phyloP scores from a whole-genome alignment of 1,140 invertebrate genomes.

The Euura lappo region DNA sequence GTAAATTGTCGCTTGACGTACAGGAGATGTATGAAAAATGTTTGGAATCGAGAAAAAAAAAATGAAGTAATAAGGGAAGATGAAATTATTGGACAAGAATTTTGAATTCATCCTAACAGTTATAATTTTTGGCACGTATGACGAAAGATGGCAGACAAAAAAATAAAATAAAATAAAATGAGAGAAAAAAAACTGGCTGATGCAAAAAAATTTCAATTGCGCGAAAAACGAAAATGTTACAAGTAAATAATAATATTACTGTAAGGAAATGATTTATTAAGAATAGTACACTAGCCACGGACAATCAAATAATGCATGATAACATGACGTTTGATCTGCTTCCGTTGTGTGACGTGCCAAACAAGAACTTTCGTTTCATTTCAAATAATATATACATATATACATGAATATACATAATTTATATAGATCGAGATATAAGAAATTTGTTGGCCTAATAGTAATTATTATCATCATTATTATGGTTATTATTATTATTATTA shows the following conservation, averaged over 20 bases:
- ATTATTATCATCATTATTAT: conserved; percentile 30
- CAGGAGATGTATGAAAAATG: neutral
- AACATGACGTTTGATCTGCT: conserved; percentile 50
- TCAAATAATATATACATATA: conserved; percentile 27
- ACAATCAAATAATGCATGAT: conserved; percentile 48
- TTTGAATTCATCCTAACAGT: neutral
- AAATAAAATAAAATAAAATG: too few relatives aligned
- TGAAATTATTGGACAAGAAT: neutral
- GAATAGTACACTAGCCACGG: conserved; percentile 38
- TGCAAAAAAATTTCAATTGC: conserved; percentile 14
- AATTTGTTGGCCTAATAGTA: conserved; percentile 43
- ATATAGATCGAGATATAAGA: conserved; percentile 37
- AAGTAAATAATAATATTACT: neutral
- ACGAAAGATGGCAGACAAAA: neutral
- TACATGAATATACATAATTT: conserved; percentile 23
- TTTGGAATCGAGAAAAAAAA: neutral
- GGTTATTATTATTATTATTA: conserved; percentile 26
- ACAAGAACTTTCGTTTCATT: conserved; percentile 38
- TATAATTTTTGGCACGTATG: conserved; percentile 1
- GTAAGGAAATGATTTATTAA: conserved; percentile 13
- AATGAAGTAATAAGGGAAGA: neutral
- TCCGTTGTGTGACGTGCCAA: conserved; percentile 55
- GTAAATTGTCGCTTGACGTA: neutral
- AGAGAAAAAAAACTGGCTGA: conserved; percentile 14
- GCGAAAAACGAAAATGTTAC: neutral